Conservation (phyloP, 2,888 invertebrate genomes). For the Phengaris arion region DNA sequence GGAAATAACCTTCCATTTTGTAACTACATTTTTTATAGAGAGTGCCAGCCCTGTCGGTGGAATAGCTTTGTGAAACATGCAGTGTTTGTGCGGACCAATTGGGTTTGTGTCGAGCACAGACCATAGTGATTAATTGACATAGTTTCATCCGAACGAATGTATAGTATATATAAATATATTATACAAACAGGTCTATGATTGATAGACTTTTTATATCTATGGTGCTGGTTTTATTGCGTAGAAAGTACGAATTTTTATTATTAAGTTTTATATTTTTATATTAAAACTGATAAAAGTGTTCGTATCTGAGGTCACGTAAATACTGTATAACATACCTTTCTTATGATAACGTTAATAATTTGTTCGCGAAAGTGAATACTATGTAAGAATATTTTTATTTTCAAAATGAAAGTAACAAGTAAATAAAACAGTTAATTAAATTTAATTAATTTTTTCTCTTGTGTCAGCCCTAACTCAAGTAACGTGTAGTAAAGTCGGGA, state of each 20-base stretch:
- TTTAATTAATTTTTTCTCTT: not conserved
- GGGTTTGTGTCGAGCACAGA: constrained; percentile 10
- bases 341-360: no score
- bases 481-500: constrained; percentile 3
- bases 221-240: no score
- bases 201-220: no score
- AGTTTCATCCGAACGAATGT: not conserved
- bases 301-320: no score
- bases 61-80: constrained; percentile 19
- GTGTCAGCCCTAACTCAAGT: not conserved
- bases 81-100: constrained; percentile 10
- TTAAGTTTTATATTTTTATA: no score
- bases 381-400: no score
- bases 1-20: not conserved
- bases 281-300: no score
- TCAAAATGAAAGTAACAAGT: no score
- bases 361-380: no score
- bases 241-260: no score
- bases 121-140: constrained; percentile 11
- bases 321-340: no score
- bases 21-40: not conserved
- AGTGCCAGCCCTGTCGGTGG: not conserved
- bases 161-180: not conserved
- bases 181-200: not conserved
- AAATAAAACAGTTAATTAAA: no score